Evolutionary conservation across 2,888 invertebrate genomes (phyloP).

Genomic region (Papilio protenor): DNA sequence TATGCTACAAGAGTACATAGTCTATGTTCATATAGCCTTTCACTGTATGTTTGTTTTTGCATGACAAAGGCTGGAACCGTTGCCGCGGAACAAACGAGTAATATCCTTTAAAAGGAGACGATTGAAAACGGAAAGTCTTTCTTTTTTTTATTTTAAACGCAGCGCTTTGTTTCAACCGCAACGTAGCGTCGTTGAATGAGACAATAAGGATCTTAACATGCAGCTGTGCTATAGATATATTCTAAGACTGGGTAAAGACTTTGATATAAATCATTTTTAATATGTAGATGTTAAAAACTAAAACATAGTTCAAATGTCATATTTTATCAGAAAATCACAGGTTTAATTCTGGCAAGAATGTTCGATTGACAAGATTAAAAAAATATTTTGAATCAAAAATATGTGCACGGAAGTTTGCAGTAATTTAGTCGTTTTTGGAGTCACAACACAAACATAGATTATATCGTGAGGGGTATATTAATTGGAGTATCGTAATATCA

Average conservation of each 20-base stretch:
- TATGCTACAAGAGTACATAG: constrained; percentile 5
- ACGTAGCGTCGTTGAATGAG: background rate
- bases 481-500: too few species aligned
- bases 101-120: constrained; percentile 40
- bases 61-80: constrained; percentile 30
- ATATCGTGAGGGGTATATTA: too few species aligned
- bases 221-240: background rate
- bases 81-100: constrained; percentile 25
- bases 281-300: too few species aligned
- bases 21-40: background rate
- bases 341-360: too few species aligned
- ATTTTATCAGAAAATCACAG: too few species aligned
- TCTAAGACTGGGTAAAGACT: background rate
- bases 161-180: constrained; percentile 35
- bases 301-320: too few species aligned
- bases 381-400: too few species aligned
- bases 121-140: constrained; percentile 39
- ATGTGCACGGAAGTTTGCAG: too few species aligned
- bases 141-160: constrained; percentile 36
- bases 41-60: constrained; percentile 9
- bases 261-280: too few species aligned
- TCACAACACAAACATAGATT: too few species aligned
- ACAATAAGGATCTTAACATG: background rate
- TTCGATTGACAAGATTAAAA: too few species aligned
- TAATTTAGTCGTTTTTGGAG: too few species aligned